Evolutionary conservation across 2,113 vertebrate species (phyloP).

Genomic region (Pleuronectes platessa): DNA sequence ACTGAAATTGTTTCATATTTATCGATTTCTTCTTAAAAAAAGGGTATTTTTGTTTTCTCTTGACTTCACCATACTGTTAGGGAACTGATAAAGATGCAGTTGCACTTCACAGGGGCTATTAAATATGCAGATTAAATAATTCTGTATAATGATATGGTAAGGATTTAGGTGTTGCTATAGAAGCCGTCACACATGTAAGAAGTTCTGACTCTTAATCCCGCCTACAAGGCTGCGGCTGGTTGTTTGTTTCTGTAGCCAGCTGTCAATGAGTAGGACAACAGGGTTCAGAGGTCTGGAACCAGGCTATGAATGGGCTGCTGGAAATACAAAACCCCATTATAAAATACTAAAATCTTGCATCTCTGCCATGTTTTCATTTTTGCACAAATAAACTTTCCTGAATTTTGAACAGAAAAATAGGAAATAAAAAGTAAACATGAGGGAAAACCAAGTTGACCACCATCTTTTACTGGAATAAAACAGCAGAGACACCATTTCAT

Average conservation of each 20-base stretch:
- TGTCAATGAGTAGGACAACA: not conserved
- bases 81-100: not conserved
- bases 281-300: not conserved
- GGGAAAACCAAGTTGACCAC: too few species aligned
- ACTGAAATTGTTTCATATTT: not conserved
- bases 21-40: not conserved
- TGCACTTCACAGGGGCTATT: not conserved
- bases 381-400: too few species aligned
- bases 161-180: not conserved
- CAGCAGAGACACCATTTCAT: not conserved
- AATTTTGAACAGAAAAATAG: not conserved
- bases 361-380: too few species aligned
- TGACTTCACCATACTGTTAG: not conserved
- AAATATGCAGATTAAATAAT: conserved; percentile 1
- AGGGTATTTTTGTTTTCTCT: not conserved
- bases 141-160: not conserved
- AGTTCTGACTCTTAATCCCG: not conserved
- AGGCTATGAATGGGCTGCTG: not conserved
- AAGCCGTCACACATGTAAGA: not conserved
- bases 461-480: not conserved
- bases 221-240: not conserved
- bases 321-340: not conserved
- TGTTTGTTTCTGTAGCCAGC: conserved; percentile 4
- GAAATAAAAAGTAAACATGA: not conserved
- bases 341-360: not conserved